A percentile compares a stretch with the other conserved stretches of the same genome.
phyloP scores from a whole-genome alignment of 2,888 invertebrate genomes.

The Chloroclystis v-ata region DNA sequence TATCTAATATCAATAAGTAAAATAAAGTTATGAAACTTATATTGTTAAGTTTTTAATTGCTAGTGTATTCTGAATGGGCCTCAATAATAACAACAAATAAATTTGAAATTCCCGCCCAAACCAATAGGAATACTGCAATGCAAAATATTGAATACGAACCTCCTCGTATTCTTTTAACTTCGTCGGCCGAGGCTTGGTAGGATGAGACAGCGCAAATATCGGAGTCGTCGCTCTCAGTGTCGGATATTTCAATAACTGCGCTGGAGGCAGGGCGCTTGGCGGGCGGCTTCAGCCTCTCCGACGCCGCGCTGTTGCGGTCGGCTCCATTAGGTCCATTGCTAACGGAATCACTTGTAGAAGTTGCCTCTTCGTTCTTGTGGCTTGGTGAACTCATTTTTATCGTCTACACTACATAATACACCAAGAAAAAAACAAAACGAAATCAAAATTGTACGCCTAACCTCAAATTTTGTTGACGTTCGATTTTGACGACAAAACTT shows the following conservation, averaged over 20 bases:
- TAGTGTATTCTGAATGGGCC: too few species aligned
- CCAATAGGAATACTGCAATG: slow-evolving; percentile 20
- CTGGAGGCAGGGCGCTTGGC: slow-evolving; percentile 58
- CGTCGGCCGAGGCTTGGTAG: slow-evolving; percentile 71
- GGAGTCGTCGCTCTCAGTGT: slow-evolving; percentile 73
- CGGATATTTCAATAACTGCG: slow-evolving; percentile 69
- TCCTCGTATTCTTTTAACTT: slow-evolving; percentile 71
- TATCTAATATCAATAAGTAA: too few species aligned
- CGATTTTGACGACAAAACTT: slow-evolving; percentile 3
- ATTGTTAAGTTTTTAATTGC: too few species aligned
- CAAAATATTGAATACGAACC: slow-evolving; percentile 45
- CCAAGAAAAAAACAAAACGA: slow-evolving; percentile 54
- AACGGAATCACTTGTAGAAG: slow-evolving; percentile 43
- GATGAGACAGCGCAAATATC: slow-evolving; percentile 73
- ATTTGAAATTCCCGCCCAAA: slow-evolving; percentile 58
- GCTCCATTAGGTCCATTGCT: slow-evolving; percentile 38
- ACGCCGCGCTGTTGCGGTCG: slow-evolving; percentile 37
- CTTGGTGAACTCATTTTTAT: slow-evolving; percentile 65
- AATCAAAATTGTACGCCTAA: slow-evolving; percentile 68
- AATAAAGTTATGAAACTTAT: too few species aligned
- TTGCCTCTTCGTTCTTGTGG: slow-evolving; percentile 59
- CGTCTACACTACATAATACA: slow-evolving; percentile 65
- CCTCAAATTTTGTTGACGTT: slow-evolving; percentile 67
- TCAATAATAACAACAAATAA: not conserved
- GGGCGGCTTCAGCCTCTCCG: slow-evolving; percentile 52